Conservation (phyloP, 1,140 invertebrate species). For the Sogatella furcifera region DNA sequence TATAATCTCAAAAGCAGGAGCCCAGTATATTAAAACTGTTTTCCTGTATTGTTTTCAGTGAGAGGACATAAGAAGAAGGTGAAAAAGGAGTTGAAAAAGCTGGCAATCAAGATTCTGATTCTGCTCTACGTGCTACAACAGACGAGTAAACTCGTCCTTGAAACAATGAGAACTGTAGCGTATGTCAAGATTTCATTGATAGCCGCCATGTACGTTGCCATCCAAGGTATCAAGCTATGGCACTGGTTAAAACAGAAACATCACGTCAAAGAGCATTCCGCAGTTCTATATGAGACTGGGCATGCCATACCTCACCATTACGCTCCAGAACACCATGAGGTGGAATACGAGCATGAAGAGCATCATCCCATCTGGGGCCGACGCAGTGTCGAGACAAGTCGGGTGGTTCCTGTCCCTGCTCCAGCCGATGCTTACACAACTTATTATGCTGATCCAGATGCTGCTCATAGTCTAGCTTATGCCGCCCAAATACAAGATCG, state of each 20-base stretch:
- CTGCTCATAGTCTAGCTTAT: slow-evolving; percentile 5
- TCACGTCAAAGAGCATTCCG: slow-evolving; percentile 17
- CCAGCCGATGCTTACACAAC: not conserved
- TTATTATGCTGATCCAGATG: not conserved
- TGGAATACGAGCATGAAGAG: slow-evolving; percentile 20
- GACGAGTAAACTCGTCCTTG: not conserved
- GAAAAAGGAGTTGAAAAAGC: slow-evolving; percentile 4
- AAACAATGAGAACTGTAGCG: slow-evolving; percentile 1
- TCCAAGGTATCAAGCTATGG: slow-evolving; percentile 21
- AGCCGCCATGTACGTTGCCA: slow-evolving; percentile 5
- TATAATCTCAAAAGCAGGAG: too few relatives aligned
- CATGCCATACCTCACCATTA: slow-evolving; percentile 25
- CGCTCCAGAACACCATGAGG: slow-evolving; percentile 23
- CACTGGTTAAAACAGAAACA: slow-evolving; percentile 20
- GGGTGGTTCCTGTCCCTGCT: not conserved
- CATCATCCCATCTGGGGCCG: slow-evolving; percentile 19
- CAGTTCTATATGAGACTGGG: slow-evolving; percentile 27
- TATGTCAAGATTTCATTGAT: slow-evolving; percentile 5
- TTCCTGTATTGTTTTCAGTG: not conserved
- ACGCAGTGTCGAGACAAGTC: not conserved
- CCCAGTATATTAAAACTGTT: too few relatives aligned
- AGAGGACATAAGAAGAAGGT: slow-evolving; percentile 10
- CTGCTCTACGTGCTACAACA: slow-evolving; percentile 7
- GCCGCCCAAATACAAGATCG: not conserved
- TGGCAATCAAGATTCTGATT: slow-evolving; percentile 8